These are phyloP conservation scores for Helarctos malayanus DNA, from an alignment of 2,797 vertebrate species.

Conservation along the genomic window DNA sequence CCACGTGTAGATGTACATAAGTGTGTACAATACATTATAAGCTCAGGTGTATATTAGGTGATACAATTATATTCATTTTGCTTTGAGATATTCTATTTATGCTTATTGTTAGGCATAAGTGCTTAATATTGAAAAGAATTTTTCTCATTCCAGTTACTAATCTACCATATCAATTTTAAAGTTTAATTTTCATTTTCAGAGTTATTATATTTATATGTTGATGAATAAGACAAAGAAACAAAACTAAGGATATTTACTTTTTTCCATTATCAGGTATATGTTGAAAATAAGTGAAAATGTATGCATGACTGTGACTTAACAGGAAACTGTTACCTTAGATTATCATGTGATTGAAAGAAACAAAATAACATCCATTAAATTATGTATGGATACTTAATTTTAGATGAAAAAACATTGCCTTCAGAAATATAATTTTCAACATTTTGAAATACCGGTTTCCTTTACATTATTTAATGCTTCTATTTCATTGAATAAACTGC, in stretches of 20 bases:
- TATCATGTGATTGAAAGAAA: background rate
- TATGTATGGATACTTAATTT: constrained; percentile 26
- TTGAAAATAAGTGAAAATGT: constrained; percentile 34
- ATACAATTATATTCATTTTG: background rate
- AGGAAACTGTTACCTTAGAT: background rate
- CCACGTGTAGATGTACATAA: background rate
- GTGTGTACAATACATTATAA: background rate
- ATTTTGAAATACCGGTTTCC: constrained; percentile 56
- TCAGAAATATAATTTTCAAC: constrained; percentile 61
- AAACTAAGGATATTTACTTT: constrained; percentile 3
- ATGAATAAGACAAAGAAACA: background rate
- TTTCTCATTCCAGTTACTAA: constrained; percentile 13
- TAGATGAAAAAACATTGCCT: constrained; percentile 53
- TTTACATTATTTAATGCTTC: constrained; percentile 62
- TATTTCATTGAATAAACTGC: constrained; percentile 57
- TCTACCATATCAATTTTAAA: background rate
- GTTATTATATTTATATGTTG: background rate
- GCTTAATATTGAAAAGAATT: background rate
- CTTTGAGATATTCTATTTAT: background rate
- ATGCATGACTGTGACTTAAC: background rate
- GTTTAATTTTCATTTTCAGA: background rate
- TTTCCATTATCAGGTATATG: background rate
- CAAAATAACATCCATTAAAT: background rate
- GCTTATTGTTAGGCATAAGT: background rate
- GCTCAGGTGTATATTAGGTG: background rate